Conservation (phyloP, 1,140 invertebrate genomes). For the Hycleus cichorii region DNA sequence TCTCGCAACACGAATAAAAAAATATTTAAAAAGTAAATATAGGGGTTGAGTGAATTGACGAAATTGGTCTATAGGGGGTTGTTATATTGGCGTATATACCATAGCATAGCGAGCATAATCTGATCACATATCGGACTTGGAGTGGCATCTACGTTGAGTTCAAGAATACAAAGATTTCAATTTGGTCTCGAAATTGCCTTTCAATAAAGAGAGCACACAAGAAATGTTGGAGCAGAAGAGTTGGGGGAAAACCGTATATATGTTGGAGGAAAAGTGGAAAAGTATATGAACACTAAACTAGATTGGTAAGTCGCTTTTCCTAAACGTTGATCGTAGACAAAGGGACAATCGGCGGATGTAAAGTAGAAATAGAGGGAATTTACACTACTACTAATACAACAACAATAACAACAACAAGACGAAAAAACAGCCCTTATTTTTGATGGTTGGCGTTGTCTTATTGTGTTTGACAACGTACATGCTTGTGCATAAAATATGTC, state of each 20-base stretch:
- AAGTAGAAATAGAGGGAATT: too few species aligned
- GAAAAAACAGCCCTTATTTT: too few species aligned
- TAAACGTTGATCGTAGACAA: too few species aligned
- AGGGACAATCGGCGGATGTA: neutral
- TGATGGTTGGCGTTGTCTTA: slow-evolving; percentile 9
- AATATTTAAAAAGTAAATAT: too few species aligned
- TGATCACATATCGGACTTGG: slow-evolving; percentile 41
- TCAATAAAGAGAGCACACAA: slow-evolving; percentile 28
- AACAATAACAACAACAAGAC: too few species aligned
- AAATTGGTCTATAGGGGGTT: slow-evolving; percentile 7
- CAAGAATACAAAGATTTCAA: slow-evolving; percentile 42
- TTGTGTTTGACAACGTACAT: slow-evolving; percentile 22
- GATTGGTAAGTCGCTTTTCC: slow-evolving; percentile 18
- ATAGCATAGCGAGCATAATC: slow-evolving; percentile 35
- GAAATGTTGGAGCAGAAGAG: too few species aligned
- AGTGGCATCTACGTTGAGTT: slow-evolving; percentile 36
- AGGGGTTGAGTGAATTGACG: neutral
- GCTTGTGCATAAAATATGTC: slow-evolving; percentile 20
- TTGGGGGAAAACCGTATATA: too few species aligned
- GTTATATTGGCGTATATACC: neutral
- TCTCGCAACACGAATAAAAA: too few species aligned
- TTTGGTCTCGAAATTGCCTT: slow-evolving; percentile 42
- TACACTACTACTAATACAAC: too few species aligned
- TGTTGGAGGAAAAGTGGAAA: slow-evolving; percentile 24
- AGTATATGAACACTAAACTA: slow-evolving; percentile 37